phyloP scores from a whole-genome alignment of 1,140 invertebrate genomes.

The Cataglyphis hispanica region DNA sequence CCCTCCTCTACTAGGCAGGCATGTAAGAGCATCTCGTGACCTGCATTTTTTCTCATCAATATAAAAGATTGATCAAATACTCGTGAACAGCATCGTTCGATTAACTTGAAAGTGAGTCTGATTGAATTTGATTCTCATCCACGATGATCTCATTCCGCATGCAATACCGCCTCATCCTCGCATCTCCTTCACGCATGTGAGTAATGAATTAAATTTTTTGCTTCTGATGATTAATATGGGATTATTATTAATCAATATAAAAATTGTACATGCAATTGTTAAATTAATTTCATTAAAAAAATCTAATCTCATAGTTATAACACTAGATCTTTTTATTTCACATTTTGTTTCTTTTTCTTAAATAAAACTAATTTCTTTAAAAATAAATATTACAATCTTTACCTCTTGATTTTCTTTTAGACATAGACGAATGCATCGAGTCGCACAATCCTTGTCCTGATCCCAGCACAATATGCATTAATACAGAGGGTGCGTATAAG shows the following conservation, averaged over 20 bases:
- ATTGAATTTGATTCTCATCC: conserved; percentile 3
- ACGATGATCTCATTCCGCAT: conserved; percentile 24
- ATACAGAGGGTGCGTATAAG: conserved; percentile 85
- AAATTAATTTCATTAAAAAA: background rate
- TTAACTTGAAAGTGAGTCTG: background rate
- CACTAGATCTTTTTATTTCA: background rate
- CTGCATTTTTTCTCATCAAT: background rate
- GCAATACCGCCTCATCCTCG: background rate
- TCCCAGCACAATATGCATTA: conserved; percentile 83
- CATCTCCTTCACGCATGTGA: conserved; percentile 53
- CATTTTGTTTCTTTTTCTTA: background rate
- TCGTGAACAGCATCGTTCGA: background rate
- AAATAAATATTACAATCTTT: background rate
- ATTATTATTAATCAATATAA: background rate
- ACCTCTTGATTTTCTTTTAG: conserved; percentile 79
- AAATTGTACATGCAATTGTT: background rate
- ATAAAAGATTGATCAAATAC: conserved; percentile 17
- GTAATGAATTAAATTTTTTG: conserved; percentile 36
- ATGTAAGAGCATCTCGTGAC: conserved; percentile 25
- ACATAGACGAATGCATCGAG: conserved; percentile 88
- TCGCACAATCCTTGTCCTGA: conserved; percentile 75
- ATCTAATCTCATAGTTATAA: background rate
- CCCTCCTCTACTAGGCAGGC: background rate
- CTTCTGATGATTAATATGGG: background rate
- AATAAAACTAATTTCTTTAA: background rate